Percentiles rank a stretch among this genome's conserved stretches.
phyloP scores from a whole-genome alignment of 2,113 vertebrate species.

The Neogobius melanostomus region DNA sequence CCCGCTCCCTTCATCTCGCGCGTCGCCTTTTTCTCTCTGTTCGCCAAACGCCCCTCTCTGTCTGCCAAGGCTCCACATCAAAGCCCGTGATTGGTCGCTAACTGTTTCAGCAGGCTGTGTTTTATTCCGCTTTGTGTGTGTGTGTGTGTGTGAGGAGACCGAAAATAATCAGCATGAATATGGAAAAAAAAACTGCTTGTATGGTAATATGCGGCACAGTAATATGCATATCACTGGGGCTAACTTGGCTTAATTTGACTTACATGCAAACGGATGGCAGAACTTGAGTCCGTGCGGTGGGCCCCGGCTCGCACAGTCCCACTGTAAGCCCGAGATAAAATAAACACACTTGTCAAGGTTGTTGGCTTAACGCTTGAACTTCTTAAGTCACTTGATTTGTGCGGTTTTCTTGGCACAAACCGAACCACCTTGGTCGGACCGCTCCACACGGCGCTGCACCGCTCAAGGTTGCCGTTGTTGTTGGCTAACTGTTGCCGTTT shows the following conservation, averaged over 20 bases:
- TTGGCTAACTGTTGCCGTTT: conserved; percentile 30
- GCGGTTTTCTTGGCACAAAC: conserved; percentile 41
- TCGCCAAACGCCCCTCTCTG: conserved; percentile 46
- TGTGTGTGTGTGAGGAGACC: conserved; percentile 59
- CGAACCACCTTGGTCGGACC: conserved; percentile 51
- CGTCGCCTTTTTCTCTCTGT: conserved; percentile 23
- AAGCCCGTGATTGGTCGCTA: conserved; percentile 69
- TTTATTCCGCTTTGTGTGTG: conserved; percentile 54
- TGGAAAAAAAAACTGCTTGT: conserved; percentile 65
- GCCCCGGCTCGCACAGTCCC: conserved; percentile 64
- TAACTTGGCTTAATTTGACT: conserved; percentile 73
- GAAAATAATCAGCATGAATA: conserved; percentile 77
- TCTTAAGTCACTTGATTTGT: conserved; percentile 43
- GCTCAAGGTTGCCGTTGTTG: conserved; percentile 58
- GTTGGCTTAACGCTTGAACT: conserved; percentile 49
- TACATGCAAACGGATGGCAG: conserved; percentile 65
- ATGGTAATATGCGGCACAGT: conserved; percentile 68
- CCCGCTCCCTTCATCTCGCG: conserved; percentile 52
- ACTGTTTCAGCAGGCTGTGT: conserved; percentile 68
- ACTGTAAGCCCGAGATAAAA: conserved; percentile 58
- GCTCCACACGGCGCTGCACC: background rate
- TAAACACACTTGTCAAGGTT: conserved; percentile 68
- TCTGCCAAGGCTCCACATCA: conserved; percentile 73
- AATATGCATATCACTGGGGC: conserved; percentile 75
- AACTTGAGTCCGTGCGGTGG: conserved; percentile 57